A percentile compares a stretch with the other conserved stretches of the same genome.
These are phyloP conservation scores for Xerus inauris DNA, from an alignment of 2,113 vertebrate genomes.

Conservation along the genomic window DNA sequence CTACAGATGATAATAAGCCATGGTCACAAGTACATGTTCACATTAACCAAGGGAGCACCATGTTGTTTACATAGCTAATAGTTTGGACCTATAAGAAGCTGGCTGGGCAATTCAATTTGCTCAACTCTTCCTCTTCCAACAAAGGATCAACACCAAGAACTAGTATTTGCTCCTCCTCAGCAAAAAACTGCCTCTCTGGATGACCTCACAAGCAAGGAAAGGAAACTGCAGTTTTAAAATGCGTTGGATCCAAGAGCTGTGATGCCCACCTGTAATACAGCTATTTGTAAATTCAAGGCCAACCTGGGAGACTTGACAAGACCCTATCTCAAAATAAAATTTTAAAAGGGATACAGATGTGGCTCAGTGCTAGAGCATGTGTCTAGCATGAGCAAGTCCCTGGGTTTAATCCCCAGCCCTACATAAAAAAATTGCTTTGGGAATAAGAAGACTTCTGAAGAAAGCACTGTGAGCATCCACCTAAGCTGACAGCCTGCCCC, in stretches of 20 bases:
- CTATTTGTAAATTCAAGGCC: background rate
- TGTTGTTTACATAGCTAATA: background rate
- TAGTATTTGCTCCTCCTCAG: background rate
- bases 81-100: background rate
- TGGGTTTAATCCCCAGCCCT: background rate
- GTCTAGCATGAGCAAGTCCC: background rate
- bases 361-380: background rate
- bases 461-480: background rate
- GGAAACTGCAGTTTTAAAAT: background rate
- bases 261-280: background rate
- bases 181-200: background rate
- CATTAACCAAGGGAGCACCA: background rate
- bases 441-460: background rate
- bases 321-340: background rate
- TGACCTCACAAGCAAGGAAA: conserved; percentile 19
- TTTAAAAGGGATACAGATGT: background rate
- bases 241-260: background rate
- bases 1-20: conserved; percentile 10
- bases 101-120: background rate
- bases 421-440: background rate
- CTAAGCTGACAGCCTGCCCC: background rate
- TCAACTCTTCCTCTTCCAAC: background rate
- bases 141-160: background rate
- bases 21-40: too few relatives aligned
- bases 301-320: background rate